Evolutionary conservation across 1,140 invertebrate genomes (phyloP).

Genomic region (Heliconius melpomene): DNA sequence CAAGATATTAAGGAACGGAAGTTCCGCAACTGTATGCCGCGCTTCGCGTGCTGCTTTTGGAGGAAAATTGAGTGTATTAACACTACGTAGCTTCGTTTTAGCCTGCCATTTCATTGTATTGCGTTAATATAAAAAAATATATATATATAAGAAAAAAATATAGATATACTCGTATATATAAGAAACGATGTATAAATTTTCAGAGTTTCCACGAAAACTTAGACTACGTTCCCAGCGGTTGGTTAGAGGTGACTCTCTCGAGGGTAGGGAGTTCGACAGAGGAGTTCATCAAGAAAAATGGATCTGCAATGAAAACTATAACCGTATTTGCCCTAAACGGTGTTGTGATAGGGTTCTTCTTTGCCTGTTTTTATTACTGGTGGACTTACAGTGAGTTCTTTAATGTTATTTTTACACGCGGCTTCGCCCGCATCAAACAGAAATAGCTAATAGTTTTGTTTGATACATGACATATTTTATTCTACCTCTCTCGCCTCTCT

Average conservation of each 20-base stretch:
- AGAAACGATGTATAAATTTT: constrained; percentile 4
- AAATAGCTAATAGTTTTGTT: too few relatives aligned
- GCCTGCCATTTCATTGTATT: too few relatives aligned
- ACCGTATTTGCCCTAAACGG: constrained; percentile 59
- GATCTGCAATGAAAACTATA: constrained; percentile 50
- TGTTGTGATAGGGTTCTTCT: constrained; percentile 61
- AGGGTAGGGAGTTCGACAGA: constrained; percentile 53
- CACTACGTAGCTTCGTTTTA: too few relatives aligned
- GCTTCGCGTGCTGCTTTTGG: too few relatives aligned
- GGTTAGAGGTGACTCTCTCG: constrained; percentile 55
- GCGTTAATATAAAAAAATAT: not conserved
- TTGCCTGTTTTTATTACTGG: constrained; percentile 66
- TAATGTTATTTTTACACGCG: not conserved
- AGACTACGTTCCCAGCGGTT: constrained; percentile 62
- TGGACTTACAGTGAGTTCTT: constrained; percentile 56
- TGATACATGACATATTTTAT: too few relatives aligned
- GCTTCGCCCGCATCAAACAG: too few relatives aligned
- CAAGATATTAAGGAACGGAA: too few relatives aligned
- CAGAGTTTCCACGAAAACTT: constrained; percentile 56
- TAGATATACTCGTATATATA: too few relatives aligned
- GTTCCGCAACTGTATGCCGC: too few relatives aligned
- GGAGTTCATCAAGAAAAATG: constrained; percentile 57
- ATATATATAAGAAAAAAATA: too few relatives aligned
- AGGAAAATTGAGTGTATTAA: too few relatives aligned
- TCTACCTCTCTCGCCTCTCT: too few relatives aligned